Evolutionary conservation across 2,888 invertebrate species (phyloP), one percentile per base, ranked within the genome.

Genomic region (Andrena haemorrhoa): DNA sequence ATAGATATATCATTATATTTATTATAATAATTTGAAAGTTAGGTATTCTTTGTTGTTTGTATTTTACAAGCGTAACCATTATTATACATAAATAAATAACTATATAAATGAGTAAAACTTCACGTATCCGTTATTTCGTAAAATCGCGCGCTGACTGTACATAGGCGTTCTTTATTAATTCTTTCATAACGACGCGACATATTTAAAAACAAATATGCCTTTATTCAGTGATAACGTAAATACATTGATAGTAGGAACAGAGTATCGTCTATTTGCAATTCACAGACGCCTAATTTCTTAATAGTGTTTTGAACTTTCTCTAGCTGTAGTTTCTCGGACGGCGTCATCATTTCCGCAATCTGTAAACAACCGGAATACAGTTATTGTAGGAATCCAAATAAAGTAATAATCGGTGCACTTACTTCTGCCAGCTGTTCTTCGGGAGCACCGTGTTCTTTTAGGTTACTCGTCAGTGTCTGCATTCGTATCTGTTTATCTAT

Each of bases 401-500:
- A 60, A 31, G 47, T 56, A 68, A 63, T 33, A 71, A 71, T 1
- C 20, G 16, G 31, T 26, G 47, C 75, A 71, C 94, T 93, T 91
- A 98, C 97, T 94, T 98, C 98, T 75, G 96, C 95, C 79, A 98
- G 95, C 93, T 98, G 97, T 89, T 97, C 96, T 76, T 96, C 96
- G 0, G 97, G 96, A 87, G 97, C 97, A 0, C 97, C 97, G 83
- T 97, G 96, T 88, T 96, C 96, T 77, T 96, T 96, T 95, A 98
- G 96, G 79, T 97, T 96, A 91, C 97, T 96, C 78, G 97, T 96
- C 66, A 98, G 97, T 83, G 96, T 96, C 91, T 98, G 97, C 89
- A 98, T 96, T 91, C 98, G 95, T 88, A 97, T 96, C 89, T 98
- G 97, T 94, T 98, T 98, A 92, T 98, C 97, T 79, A 98, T 96